Base-by-base conservation (phyloP, 2,888 invertebrate species). In the Noctua pronuba region DNA sequence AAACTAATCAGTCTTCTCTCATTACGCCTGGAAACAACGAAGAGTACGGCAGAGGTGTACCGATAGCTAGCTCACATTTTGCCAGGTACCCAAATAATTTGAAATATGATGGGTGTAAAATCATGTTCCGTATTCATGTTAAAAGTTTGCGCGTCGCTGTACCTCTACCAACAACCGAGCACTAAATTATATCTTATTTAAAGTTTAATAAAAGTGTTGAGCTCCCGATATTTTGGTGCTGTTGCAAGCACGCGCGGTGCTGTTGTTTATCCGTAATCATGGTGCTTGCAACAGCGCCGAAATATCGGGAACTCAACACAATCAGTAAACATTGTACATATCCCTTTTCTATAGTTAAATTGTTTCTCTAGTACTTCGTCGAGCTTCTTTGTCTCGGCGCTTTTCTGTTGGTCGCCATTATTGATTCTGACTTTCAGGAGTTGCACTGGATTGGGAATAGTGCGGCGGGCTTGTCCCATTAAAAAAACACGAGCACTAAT, bases 1-100 rank as follows among this genome's bases (percentile, higher is more conserved):
- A 81, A 82, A 68, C 67, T 31, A 77, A 86, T 74, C 46, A 41
- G 28, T 77, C 44, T 70, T 68, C 1, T 11, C 10, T 35, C 21
- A 60, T 58, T 28, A 16, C 58, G 58, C 28, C 58, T 58, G 58
- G 2, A 58, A 58, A 2, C 16, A 7, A 3, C 16, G 16, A 28
- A 28, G 16, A 28, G 6, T 13, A 16, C 16, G 28, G 16, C 28
- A 28, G 28, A 16, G 0, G 6, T 58, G 28, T 28, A 58, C 58
- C 6, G 1, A 58, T 2, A 28, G 2, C 28, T 58, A 28, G 6
- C 58, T 58, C 2, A 13, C 28, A 58, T 58, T 58, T 58, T 58
- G n/a, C 28, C n/a, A 28, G 55, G n/a, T n/a, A 35, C 7, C 6
- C 38, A 38, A 38, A 38, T 38, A 38, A 38, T 38, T 38, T 38